Percentiles rank a stretch among this genome's conserved stretches.
phyloP scores from a whole-genome alignment of 2,888 invertebrate genomes.

The Scaptodrosophila latifasciaeformis region DNA sequence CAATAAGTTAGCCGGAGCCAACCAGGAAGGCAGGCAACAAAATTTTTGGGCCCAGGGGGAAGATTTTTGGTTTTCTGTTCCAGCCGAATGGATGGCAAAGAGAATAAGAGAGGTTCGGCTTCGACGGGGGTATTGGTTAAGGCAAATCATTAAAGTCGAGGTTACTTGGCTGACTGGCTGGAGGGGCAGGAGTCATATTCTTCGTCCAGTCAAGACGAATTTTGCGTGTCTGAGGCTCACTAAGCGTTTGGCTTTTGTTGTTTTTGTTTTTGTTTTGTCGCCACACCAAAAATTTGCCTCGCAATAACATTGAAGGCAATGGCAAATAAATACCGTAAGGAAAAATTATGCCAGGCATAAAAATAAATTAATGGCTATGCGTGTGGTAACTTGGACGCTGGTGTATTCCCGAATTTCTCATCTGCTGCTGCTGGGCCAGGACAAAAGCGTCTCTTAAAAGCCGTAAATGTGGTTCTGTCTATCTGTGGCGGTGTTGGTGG shows the following conservation, averaged over 20 bases:
- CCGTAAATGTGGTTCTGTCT: slow-evolving; percentile 28
- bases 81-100: slow-evolving; percentile 39
- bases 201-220: too few relatives aligned
- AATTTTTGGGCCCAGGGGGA: slow-evolving; percentile 46
- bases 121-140: slow-evolving; percentile 32
- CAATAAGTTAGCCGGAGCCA: slow-evolving; percentile 5
- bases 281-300: background rate
- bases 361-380: slow-evolving; percentile 60
- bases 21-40: slow-evolving; percentile 7
- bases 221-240: slow-evolving; percentile 32
- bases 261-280: slow-evolving; percentile 12
- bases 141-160: slow-evolving; percentile 52
- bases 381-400: slow-evolving; percentile 9
- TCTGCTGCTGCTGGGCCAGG: slow-evolving; percentile 40
- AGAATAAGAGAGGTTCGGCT: background rate
- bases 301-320: background rate
- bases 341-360: slow-evolving; percentile 56
- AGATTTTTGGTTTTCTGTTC: slow-evolving; percentile 59
- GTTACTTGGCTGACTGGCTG: too few relatives aligned
- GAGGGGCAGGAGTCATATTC: too few relatives aligned
- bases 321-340: background rate
- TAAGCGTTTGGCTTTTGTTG: slow-evolving; percentile 19
- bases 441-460: slow-evolving; percentile 50
- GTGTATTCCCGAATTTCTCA: too few relatives aligned
- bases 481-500: slow-evolving; percentile 3